phyloP scores from a whole-genome alignment of 2,797 vertebrate species.

The Danio choprae region DNA sequence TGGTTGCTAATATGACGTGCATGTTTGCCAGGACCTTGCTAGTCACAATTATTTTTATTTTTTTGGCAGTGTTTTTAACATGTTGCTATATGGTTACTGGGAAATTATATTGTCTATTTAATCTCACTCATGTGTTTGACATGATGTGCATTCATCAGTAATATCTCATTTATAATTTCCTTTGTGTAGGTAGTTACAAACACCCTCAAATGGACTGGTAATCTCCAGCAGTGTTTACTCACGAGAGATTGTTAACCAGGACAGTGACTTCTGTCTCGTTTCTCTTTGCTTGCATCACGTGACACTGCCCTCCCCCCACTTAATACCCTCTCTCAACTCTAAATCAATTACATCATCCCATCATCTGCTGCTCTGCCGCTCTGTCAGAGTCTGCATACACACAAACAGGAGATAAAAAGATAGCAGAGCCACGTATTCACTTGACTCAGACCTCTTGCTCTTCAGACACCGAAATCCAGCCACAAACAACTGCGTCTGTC shows the following conservation, averaged over 20 bases:
- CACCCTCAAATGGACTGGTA: constrained; percentile 8
- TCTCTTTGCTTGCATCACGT: constrained; percentile 10
- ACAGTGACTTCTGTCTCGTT: constrained; percentile 14
- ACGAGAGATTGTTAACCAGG: constrained; percentile 33
- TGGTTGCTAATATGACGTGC: neutral
- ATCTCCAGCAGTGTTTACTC: constrained; percentile 44
- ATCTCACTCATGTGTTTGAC: neutral
- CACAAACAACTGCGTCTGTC: neutral
- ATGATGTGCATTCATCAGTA: too few relatives aligned
- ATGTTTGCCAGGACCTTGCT: neutral
- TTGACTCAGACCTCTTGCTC: neutral
- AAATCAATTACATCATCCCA: constrained; percentile 50
- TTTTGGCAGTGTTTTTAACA: neutral
- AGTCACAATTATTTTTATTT: too few relatives aligned
- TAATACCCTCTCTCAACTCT: constrained; percentile 40
- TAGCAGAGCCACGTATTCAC: neutral
- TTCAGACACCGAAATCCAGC: neutral
- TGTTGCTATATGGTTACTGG: neutral
- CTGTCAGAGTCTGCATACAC: neutral
- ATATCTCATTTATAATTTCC: neutral
- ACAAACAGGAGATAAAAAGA: constrained; percentile 21
- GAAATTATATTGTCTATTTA: neutral
- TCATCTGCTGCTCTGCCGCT: constrained; percentile 8
- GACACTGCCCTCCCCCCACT: constrained; percentile 16
- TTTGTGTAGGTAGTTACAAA: neutral